A percentile compares a stretch with the other conserved stretches of the same genome.
These are phyloP conservation scores for Callospermophilus lateralis DNA, from an alignment of 2,113 vertebrate species.

Conservation along the genomic window DNA sequence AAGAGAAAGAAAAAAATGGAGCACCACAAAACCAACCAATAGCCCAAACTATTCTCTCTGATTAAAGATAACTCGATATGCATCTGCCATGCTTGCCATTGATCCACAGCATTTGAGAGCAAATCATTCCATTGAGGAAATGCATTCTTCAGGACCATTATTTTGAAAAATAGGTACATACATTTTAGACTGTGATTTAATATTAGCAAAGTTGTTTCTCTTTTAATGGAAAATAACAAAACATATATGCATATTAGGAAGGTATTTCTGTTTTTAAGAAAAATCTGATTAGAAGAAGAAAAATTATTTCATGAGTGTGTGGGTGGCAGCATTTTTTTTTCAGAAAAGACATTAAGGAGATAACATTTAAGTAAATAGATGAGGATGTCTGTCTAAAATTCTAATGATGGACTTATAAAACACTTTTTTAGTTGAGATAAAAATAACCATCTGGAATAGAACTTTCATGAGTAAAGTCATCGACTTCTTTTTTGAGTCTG, in stretches of 20 bases:
- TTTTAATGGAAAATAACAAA: not conserved
- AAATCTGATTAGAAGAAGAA: not conserved
- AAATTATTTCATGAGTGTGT: not conserved
- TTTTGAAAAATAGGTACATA: not conserved
- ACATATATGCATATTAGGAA: not conserved
- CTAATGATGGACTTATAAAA: not conserved
- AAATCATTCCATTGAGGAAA: not conserved
- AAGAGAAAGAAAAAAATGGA: not conserved
- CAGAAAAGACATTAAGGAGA: not conserved
- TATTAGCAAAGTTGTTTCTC: not conserved
- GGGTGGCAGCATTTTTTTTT: not conserved
- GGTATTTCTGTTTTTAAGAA: not conserved
- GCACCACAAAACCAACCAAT: not conserved
- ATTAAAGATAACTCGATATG: not conserved
- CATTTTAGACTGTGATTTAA: not conserved
- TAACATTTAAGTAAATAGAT: slow-evolving; percentile 13
- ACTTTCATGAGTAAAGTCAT: slow-evolving; percentile 50
- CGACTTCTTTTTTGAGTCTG: slow-evolving; percentile 33
- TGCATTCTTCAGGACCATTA: not conserved
- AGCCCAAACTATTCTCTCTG: not conserved
- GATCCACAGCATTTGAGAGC: not conserved
- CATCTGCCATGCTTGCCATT: not conserved
- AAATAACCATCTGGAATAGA: slow-evolving; percentile 44
- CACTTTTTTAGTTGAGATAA: slow-evolving; percentile 37
- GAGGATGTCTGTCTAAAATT: not conserved